These are phyloP conservation scores for Harpalus rufipes DNA, from an alignment of 2,888 invertebrate species.

Conservation along the genomic window DNA sequence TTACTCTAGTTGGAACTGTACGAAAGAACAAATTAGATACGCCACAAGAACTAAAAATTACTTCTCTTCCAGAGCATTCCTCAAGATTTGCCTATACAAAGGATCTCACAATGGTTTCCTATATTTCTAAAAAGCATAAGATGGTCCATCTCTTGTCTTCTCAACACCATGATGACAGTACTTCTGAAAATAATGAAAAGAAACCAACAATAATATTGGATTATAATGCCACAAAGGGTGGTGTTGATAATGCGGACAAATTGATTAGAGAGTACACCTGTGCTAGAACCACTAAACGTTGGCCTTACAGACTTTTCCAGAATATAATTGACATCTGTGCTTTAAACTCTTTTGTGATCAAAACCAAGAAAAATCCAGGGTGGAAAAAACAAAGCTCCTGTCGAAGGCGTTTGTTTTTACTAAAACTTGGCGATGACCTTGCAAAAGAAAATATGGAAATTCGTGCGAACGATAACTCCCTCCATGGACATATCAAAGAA, in stretches of 20 bases:
- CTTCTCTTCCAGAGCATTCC: neutral
- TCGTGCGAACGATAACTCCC: neutral
- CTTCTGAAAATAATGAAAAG: neutral
- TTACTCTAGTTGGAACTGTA: neutral
- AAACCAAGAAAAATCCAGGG: neutral
- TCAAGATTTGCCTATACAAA: neutral
- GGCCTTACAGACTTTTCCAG: slow-evolving; percentile 56
- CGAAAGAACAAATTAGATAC: neutral
- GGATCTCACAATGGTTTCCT: neutral
- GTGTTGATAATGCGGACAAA: slow-evolving; percentile 60
- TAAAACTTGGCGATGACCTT: neutral
- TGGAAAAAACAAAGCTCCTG: slow-evolving; percentile 15
- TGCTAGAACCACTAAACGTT: slow-evolving; percentile 23
- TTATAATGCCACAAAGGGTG: slow-evolving; percentile 53
- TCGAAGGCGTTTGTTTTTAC: neutral
- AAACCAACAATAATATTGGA: slow-evolving; percentile 27
- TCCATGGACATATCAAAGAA: neutral
- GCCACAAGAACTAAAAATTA: no score
- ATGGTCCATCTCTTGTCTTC: neutral
- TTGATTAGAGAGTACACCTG: slow-evolving; percentile 17
- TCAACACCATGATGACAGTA: neutral
- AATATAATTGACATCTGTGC: neutral
- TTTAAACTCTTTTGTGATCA: neutral
- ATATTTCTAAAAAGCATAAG: neutral
- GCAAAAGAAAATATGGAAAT: neutral